A percentile compares a stretch with the other conserved stretches of the same genome.
Evolutionary conservation across 2,113 vertebrate genomes (phyloP).

Genomic region (Leiothrix lutea): DNA sequence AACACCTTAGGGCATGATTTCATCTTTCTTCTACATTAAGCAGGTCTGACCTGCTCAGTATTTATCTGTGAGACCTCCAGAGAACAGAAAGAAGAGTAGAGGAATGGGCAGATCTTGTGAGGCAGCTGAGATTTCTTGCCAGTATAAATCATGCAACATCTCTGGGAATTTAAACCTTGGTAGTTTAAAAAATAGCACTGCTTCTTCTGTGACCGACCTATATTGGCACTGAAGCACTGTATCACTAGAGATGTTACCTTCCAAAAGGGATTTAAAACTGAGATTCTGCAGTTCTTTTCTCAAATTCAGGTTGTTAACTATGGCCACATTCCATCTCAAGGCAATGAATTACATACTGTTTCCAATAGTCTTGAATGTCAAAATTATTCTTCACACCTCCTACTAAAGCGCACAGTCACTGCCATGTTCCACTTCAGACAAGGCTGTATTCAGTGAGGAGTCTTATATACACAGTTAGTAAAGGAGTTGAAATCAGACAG

Average conservation of each 20-base stretch:
- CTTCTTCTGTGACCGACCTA: background rate
- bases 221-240: background rate
- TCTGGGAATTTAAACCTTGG: constrained; percentile 8
- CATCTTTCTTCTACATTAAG: background rate
- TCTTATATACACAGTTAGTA: background rate
- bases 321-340: constrained; percentile 52
- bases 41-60: constrained; percentile 14
- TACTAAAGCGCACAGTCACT: constrained; percentile 52
- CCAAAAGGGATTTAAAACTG: constrained; percentile 9
- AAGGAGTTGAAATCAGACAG: constrained; percentile 9
- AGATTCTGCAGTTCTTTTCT: constrained; percentile 10
- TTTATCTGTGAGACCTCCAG: background rate
- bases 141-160: constrained; percentile 5
- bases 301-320: constrained; percentile 35
- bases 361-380: constrained; percentile 61
- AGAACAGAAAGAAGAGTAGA: constrained; percentile 6
- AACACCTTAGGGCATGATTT: constrained; percentile 6
- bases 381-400: constrained; percentile 66
- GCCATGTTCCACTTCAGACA: constrained; percentile 55
- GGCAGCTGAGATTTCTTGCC: background rate
- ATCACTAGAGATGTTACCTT: background rate
- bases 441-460: constrained; percentile 48
- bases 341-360: constrained; percentile 61
- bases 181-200: background rate
- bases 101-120: background rate